Base-by-base conservation (phyloP, 2,888 invertebrate genomes). In the Pristionchus arcanus region DNA sequence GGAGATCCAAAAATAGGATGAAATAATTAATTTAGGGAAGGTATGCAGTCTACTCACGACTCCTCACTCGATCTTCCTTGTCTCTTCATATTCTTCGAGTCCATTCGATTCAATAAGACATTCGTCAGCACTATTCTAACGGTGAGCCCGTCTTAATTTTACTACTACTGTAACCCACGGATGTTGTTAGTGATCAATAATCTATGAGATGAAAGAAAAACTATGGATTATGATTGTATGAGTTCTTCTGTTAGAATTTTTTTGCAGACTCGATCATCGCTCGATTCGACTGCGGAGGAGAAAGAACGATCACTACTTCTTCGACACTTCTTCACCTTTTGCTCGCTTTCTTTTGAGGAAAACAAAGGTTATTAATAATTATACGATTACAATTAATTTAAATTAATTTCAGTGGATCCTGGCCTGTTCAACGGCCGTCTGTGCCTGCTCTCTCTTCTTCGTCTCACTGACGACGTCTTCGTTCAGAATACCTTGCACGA, bases 401-500 rank as follows among this genome's bases (percentile, higher is more conserved):
- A 9, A 31, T 3, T 71, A 0, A 34, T 42, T 68, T 42, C 49
- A 87, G 87, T 15, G 3, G 87, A 88, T 21, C 74, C 74, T 2
- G 74, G 87, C 34, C 74, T 88, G 31, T 88, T 74, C 87, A 34
- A 16, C 1, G 87, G 87, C 31, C 87, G 87, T 37, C 74, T 88
- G 2, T 88, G 87, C 53, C 74, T 88, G 2, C 87, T 88, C n/a
- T 74, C 74, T 28, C 55, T 88, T 25, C 74, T 88, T 28, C 87
- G 71, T 21, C 74, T 88, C 31, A 74, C 87, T 19, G 87, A 88
- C 25, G 87, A 88, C 37, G 87, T 88, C 74, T 88, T 88, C 87
- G 87, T 88, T 1, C 87, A 88, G 74, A 88, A 88, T 74, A 55
- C 87, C 13, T 74, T 88, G 1, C 87, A 88, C 81, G 89, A 89